Percentiles rank a stretch among this genome's conserved stretches.
Conservation (phyloP, 1,140 invertebrate species). For the Bactericera cockerelli region DNA sequence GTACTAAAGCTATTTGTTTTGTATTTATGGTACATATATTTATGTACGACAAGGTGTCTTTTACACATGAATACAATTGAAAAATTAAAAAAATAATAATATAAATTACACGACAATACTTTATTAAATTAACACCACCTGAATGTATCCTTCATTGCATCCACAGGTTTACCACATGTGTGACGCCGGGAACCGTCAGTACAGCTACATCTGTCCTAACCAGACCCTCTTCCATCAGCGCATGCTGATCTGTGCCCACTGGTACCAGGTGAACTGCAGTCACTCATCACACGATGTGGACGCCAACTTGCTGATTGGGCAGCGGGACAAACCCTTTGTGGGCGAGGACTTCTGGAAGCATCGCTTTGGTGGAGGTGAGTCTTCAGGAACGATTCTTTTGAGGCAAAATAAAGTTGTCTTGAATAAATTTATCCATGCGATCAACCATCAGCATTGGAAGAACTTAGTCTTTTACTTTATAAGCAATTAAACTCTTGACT, state of each 20-base stretch:
- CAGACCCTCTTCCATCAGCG: constrained; percentile 61
- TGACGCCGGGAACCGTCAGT: constrained; percentile 49
- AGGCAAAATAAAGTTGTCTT: too few species aligned
- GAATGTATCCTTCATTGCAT: constrained; percentile 10
- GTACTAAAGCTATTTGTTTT: too few species aligned
- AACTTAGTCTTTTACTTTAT: too few species aligned
- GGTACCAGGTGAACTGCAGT: constrained; percentile 68
- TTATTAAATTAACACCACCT: too few species aligned
- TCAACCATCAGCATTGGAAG: too few species aligned
- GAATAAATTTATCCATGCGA: too few species aligned
- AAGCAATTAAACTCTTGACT: too few species aligned
- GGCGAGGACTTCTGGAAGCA: constrained; percentile 33
- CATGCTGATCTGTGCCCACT: constrained; percentile 63
- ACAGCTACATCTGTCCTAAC: constrained; percentile 58
- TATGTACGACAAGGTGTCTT: too few species aligned
- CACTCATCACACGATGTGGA: constrained; percentile 45
- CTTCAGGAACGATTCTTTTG: not conserved
- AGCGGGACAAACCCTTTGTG: constrained; percentile 48
- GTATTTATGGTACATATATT: too few species aligned
- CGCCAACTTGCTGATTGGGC: constrained; percentile 51
- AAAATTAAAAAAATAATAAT: too few species aligned
- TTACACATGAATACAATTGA: too few species aligned
- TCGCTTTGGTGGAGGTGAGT: not conserved
- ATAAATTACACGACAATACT: too few species aligned
- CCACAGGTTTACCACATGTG: constrained; percentile 62